phyloP scores from a whole-genome alignment of 2,113 vertebrate species.

The Sakesphorus luctuosus region DNA sequence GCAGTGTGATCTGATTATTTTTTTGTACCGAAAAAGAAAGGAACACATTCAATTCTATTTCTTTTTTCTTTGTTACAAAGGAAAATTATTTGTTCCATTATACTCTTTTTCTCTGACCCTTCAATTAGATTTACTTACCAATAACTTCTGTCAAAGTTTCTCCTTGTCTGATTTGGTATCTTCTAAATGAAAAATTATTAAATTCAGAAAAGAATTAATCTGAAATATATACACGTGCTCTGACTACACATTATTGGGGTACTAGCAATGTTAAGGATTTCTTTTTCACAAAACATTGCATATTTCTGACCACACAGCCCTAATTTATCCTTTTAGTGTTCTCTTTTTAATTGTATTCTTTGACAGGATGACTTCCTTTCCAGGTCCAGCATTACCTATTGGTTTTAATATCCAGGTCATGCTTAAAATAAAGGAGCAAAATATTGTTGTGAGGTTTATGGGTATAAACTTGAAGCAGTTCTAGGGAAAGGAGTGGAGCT shows the following conservation, averaged over 20 bases:
- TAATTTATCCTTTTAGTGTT: not conserved
- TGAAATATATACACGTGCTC: not conserved
- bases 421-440: not conserved
- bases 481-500: not conserved
- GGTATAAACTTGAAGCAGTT: not conserved
- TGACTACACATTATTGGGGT: not conserved
- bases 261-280: not conserved
- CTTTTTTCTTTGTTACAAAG: not conserved
- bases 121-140: not conserved
- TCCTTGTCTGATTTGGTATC: not conserved
- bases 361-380: not conserved
- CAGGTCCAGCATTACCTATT: not conserved
- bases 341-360: not conserved
- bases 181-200: not conserved
- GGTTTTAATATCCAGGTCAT: not conserved
- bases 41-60: not conserved
- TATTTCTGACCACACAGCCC: not conserved
- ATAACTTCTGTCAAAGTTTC: not conserved
- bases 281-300: not conserved
- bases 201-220: not conserved
- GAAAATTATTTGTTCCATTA: not conserved
- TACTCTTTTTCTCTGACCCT: not conserved
- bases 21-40: not conserved
- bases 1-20: constrained; percentile 3
- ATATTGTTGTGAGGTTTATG: not conserved